Percentiles rank a stretch among this genome's conserved stretches.
Evolutionary conservation across 1,140 invertebrate species (phyloP).

Genomic region (Panulirus ornatus): DNA sequence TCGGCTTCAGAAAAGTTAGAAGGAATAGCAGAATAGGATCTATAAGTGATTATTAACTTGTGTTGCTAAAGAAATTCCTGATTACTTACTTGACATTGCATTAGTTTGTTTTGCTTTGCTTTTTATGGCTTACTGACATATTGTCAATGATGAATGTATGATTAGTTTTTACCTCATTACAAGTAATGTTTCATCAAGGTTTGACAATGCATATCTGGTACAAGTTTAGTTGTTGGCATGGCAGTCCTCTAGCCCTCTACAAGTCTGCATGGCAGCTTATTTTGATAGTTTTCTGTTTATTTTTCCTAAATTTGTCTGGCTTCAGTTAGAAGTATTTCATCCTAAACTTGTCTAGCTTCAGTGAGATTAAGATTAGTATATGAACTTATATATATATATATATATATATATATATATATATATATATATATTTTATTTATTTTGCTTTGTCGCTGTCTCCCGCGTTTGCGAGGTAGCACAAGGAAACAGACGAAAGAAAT

Average conservation of each 20-base stretch:
- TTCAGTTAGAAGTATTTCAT: conserved; percentile 41
- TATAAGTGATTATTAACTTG: not conserved
- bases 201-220: conserved; percentile 69
- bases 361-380: too few species aligned
- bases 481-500: too few species aligned
- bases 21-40: not conserved
- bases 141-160: not conserved
- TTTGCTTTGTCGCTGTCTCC: too few species aligned
- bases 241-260: conserved; percentile 22
- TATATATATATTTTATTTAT: too few species aligned
- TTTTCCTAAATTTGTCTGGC: conserved; percentile 40
- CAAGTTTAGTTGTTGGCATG: conserved; percentile 59
- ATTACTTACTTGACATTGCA: not conserved
- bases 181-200: conserved; percentile 59
- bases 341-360: too few species aligned
- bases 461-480: too few species aligned
- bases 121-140: conserved; percentile 11
- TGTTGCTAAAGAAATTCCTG: not conserved
- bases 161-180: conserved; percentile 22
- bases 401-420: too few species aligned
- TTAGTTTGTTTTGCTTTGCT: conserved; percentile 8
- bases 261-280: conserved; percentile 50
- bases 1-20: not conserved
- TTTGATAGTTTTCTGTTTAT: conserved; percentile 30
- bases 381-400: too few species aligned